Conservation (phyloP, 2,888 invertebrate species). For the Nowickia ferox region DNA sequence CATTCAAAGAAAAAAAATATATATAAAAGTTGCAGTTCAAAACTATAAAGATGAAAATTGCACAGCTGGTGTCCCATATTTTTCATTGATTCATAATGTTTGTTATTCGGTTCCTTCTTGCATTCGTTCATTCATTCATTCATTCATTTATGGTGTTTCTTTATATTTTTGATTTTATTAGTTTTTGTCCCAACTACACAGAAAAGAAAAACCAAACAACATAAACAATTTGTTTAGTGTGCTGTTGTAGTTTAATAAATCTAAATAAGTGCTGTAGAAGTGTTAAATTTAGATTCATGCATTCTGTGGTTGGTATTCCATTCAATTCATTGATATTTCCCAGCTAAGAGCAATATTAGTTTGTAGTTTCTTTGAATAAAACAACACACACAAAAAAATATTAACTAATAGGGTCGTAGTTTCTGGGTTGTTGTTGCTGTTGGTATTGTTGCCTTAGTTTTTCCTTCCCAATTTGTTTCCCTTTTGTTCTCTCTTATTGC, state of each 20-base stretch:
- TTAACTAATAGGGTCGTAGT: constrained; percentile 17
- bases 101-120: constrained; percentile 44
- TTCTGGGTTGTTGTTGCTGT: background rate
- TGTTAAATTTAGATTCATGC: constrained; percentile 70
- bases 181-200: constrained; percentile 34
- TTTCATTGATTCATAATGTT: constrained; percentile 66
- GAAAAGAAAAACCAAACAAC: background rate
- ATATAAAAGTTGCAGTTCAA: constrained; percentile 40
- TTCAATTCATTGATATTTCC: constrained; percentile 49
- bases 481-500: background rate
- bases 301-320: constrained; percentile 52
- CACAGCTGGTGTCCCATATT: constrained; percentile 70
- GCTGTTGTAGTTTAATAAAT: constrained; percentile 61
- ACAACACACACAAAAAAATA: background rate
- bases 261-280: constrained; percentile 63
- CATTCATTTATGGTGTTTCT: constrained; percentile 51
- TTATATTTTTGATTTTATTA: constrained; percentile 55
- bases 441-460: background rate
- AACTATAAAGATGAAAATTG: constrained; percentile 61
- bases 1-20: background rate
- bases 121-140: constrained; percentile 18
- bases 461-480: background rate
- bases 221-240: constrained; percentile 60
- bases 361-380: constrained; percentile 7
- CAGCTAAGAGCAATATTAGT: constrained; percentile 5